These are phyloP conservation scores for Cephalopterus ornatus DNA, from an alignment of 2,113 vertebrate genomes.

Conservation along the genomic window DNA sequence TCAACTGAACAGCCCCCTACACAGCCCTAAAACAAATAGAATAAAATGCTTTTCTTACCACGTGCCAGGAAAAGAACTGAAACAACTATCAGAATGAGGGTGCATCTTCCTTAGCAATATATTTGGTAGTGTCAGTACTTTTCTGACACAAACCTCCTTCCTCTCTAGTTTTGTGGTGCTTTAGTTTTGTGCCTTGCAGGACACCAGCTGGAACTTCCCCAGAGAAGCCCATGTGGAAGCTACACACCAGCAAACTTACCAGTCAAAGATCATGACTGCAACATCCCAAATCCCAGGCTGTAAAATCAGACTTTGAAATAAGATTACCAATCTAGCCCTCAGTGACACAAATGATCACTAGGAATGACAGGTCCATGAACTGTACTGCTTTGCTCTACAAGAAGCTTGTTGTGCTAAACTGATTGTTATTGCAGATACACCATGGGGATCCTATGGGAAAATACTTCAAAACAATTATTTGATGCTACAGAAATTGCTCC, in stretches of 20 bases:
- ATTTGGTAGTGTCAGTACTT: neutral
- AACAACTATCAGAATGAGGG: neutral
- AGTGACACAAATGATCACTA: neutral
- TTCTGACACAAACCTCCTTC: neutral
- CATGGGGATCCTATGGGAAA: neutral
- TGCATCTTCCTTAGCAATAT: neutral
- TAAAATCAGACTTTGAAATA: neutral
- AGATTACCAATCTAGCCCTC: neutral
- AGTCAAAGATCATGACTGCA: neutral
- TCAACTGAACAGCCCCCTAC: neutral
- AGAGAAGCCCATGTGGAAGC: neutral
- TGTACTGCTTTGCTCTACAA: neutral
- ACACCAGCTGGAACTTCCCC: neutral
- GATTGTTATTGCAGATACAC: neutral
- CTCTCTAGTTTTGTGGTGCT: neutral
- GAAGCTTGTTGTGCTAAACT: neutral
- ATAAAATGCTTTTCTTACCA: neutral
- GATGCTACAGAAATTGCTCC: neutral
- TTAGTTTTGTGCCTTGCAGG: neutral
- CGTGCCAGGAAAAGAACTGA: neutral
- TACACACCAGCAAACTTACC: neutral
- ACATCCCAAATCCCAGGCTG: neutral
- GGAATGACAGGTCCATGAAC: neutral
- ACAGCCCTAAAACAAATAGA: neutral
- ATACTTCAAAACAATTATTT: neutral